Evolutionary conservation across 1,140 invertebrate genomes (phyloP).

Genomic region (Ylistrum balloti): DNA sequence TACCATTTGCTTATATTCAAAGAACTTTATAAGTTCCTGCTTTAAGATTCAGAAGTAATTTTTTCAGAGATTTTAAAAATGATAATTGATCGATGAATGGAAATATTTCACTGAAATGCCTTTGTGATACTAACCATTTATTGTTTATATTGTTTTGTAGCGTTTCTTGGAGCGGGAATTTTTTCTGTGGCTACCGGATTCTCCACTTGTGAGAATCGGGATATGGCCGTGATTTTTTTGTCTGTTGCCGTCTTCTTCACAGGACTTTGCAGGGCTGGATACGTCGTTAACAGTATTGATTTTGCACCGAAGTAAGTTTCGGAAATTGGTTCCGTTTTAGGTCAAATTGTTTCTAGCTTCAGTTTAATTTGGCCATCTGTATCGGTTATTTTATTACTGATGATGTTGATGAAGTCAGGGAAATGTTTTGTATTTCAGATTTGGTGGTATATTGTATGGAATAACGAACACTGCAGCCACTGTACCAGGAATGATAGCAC

Average conservation of each 20-base stretch:
- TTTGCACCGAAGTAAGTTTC: conserved; percentile 89
- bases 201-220: conserved; percentile 67
- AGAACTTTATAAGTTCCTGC: too few species aligned
- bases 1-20: too few species aligned
- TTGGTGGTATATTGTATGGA: conserved; percentile 91
- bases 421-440: conserved; percentile 67
- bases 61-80: too few species aligned
- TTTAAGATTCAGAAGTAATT: too few species aligned
- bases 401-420: too few species aligned
- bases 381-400: too few species aligned
- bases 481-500: conserved; percentile 92
- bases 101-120: too few species aligned
- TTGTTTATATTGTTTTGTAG: conserved; percentile 58
- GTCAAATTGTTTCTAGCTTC: too few species aligned
- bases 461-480: conserved; percentile 93
- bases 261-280: conserved; percentile 85
- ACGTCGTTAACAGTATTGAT: conserved; percentile 92
- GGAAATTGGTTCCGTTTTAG: too few species aligned
- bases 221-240: conserved; percentile 70
- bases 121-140: too few species aligned
- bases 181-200: conserved; percentile 70
- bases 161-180: conserved; percentile 66
- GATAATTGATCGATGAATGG: too few species aligned
- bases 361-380: too few species aligned
- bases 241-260: conserved; percentile 73